These are phyloP conservation scores for Ophion costatus DNA, from an alignment of 2,888 invertebrate genomes.

Conservation along the genomic window DNA sequence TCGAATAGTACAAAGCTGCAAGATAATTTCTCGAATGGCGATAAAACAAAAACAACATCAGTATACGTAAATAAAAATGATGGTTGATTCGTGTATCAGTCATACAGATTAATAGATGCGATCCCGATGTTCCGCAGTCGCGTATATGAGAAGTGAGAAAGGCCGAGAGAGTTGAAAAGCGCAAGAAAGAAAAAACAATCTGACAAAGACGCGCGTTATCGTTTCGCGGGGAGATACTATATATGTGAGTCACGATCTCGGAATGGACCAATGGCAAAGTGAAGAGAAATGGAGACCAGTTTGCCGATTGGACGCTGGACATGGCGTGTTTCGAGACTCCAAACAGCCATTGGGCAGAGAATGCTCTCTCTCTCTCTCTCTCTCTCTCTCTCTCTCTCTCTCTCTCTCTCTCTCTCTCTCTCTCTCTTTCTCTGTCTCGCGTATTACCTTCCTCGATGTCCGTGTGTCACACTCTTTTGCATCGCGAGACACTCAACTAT, in stretches of 20 bases:
- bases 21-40: neutral
- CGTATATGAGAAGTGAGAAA: conserved; percentile 32
- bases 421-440: neutral
- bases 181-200: conserved; percentile 27
- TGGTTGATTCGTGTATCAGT: conserved; percentile 14
- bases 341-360: conserved; percentile 67
- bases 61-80: neutral
- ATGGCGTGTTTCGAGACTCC: conserved; percentile 69
- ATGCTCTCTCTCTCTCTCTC: conserved; percentile 40
- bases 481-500: conserved; percentile 62
- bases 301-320: conserved; percentile 70
- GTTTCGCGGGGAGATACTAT: conserved; percentile 53
- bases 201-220: conserved; percentile 57
- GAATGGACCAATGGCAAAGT: conserved; percentile 73
- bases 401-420: conserved; percentile 50
- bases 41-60: neutral
- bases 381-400: conserved; percentile 42
- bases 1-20: neutral
- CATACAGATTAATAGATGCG: conserved; percentile 38
- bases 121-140: conserved; percentile 28
- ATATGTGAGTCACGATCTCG: conserved; percentile 72
- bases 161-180: conserved; percentile 26
- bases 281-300: conserved; percentile 69
- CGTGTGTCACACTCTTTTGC: conserved; percentile 61
- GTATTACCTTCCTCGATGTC: conserved; percentile 47